A percentile compares a stretch with the other conserved stretches of the same genome.
These are phyloP conservation scores for Griposia aprilina DNA, from an alignment of 2,888 invertebrate genomes.

Conservation along the genomic window DNA sequence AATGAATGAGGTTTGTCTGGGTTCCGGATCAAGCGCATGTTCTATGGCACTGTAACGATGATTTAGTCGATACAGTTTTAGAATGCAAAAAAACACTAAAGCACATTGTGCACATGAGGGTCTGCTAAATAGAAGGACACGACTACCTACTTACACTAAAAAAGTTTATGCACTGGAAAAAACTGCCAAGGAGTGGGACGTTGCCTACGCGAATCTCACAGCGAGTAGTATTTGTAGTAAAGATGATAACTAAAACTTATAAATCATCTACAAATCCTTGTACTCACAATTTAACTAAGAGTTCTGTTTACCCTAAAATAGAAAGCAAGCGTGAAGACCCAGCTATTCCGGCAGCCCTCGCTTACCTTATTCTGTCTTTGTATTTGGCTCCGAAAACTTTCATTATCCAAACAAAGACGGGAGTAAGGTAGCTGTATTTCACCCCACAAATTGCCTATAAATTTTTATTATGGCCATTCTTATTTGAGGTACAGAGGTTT, in stretches of 20 bases:
- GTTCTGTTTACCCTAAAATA: conserved; percentile 6
- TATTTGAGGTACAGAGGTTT: conserved; percentile 86
- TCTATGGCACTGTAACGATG: neutral
- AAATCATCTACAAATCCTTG: neutral
- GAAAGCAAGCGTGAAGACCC: conserved; percentile 34
- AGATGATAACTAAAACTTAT: neutral
- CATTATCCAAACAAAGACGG: conserved; percentile 86
- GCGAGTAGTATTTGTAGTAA: neutral
- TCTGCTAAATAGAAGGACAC: neutral
- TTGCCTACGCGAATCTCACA: neutral
- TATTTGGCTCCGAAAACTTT: conserved; percentile 76
- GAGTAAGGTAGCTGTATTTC: conserved; percentile 83
- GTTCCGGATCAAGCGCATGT: neutral
- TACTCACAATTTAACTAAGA: neutral
- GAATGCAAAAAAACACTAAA: neutral
- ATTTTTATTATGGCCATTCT: conserved; percentile 89
- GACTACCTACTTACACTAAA: neutral
- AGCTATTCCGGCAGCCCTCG: conserved; percentile 50
- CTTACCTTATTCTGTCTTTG: conserved; percentile 67
- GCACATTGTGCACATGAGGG: too few species aligned
- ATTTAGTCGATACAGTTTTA: neutral
- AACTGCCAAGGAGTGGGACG: neutral
- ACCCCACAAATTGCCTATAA: conserved; percentile 88
- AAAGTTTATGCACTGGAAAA: neutral
- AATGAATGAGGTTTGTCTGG: neutral